These are phyloP conservation scores for Formica aserva DNA, from an alignment of 2,888 invertebrate species.

Conservation along the genomic window DNA sequence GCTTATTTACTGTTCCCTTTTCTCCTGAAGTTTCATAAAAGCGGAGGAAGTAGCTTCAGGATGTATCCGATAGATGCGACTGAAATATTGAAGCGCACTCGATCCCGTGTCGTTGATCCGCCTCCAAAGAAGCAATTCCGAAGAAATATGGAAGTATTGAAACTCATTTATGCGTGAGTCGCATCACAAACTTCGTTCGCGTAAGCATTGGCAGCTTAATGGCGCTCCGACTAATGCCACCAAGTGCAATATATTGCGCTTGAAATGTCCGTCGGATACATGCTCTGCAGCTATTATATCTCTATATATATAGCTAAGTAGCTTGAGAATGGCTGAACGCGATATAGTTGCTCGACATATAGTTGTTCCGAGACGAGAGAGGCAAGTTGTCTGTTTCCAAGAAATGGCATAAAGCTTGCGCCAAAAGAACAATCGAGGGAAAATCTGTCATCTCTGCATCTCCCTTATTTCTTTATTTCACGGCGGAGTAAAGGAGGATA, in stretches of 20 bases:
- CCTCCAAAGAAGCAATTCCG: conserved; percentile 50
- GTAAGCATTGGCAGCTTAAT: conserved; percentile 48
- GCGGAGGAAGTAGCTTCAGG: conserved; percentile 54
- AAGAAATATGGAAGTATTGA: conserved; percentile 50
- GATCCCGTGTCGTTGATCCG: conserved; percentile 61
- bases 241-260: conserved; percentile 32
- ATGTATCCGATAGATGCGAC: conserved; percentile 65
- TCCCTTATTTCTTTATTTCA: conserved; percentile 38
- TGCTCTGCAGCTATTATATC: conserved; percentile 19
- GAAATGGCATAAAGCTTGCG: conserved; percentile 13
- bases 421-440: conserved; percentile 35
- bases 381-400: conserved; percentile 36
- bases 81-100: conserved; percentile 70
- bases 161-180: conserved; percentile 57
- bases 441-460: conserved; percentile 37
- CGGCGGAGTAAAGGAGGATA: conserved; percentile 28
- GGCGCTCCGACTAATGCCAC: conserved; percentile 33
- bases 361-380: conserved; percentile 18
- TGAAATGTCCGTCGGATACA: conserved; percentile 39
- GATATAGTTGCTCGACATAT: conserved; percentile 8
- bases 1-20: conserved; percentile 69
- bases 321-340: conserved; percentile 24
- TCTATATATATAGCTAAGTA: conserved; percentile 1
- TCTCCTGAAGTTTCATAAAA: conserved; percentile 58
- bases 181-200: conserved; percentile 57